Evolutionary conservation across 2,797 vertebrate genomes (phyloP), one percentile per base, ranked within the genome.

Genomic region (Tadarida brasiliensis): DNA sequence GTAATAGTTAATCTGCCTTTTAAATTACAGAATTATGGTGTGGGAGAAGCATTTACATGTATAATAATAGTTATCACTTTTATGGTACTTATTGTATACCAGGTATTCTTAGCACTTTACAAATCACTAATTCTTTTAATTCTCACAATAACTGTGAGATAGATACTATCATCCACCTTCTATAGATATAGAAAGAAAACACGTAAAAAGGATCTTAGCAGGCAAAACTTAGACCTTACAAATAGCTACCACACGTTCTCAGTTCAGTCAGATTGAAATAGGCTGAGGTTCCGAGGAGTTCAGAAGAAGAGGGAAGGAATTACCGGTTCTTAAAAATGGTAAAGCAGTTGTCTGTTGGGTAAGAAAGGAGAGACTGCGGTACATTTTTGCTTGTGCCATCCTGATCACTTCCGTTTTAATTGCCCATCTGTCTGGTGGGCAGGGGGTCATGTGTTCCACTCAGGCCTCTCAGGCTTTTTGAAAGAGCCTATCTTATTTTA

Each of bases 301-400:
- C 2, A 26, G 22, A 87, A 88, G 68, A 95, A 96, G 74, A 15
- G 54, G 30, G 57, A 57, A 86, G 74, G 49, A 73, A 73, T 90
- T 57, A 26, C 11, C 88, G 33, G 14, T 94, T 95, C 33, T 91
- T 93, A 74, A 95, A 93, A 95, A 80, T 96, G 30, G 49, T 87
- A 57, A 90, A 94, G 49, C 24, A 83, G 22, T 63, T 47, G 59
- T 90, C 61, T 57, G 8, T 68, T 77, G 61, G 51, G n/a, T 82
- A 56, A 85, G n/a, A 90, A 93, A 90, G 49, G 61, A 77, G 44
- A 51, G 14, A 57, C 39, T 71, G 24, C 24, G 77, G 7, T 80
- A 28, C 12, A 54, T 56, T 87, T 76, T 70, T 59, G 54, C 51
- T 78, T 81, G 39, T 57, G 5, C 20, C 49, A 44, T 65, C 65